Conservation (phyloP, 2,888 invertebrate species). For the Dendrolimus pini region DNA sequence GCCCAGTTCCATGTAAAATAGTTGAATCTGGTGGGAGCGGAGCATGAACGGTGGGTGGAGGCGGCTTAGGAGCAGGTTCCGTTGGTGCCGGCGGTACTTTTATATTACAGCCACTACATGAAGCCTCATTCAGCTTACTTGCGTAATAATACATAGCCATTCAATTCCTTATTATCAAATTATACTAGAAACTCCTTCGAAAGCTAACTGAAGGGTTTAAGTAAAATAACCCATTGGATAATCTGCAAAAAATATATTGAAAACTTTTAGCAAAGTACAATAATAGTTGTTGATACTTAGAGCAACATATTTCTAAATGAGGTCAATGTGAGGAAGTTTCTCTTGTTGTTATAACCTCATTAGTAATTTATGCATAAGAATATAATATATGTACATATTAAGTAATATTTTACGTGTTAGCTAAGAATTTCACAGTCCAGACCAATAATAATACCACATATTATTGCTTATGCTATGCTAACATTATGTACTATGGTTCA, state of each 20-base stretch:
- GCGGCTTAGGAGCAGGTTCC: conserved; percentile 47
- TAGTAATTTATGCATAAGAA: too few relatives aligned
- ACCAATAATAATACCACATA: too few relatives aligned
- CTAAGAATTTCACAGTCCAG: too few relatives aligned
- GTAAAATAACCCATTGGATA: conserved; percentile 38
- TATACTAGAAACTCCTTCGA: conserved; percentile 28
- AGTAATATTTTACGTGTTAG: too few relatives aligned
- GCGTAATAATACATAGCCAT: conserved; percentile 85
- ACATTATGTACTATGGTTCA: too few relatives aligned
- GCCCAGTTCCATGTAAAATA: conserved; percentile 53
- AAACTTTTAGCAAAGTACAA: too few relatives aligned
- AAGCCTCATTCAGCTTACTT: conserved; percentile 80
- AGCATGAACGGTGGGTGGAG: conserved; percentile 49
- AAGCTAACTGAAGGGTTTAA: conserved; percentile 29
- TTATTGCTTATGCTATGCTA: too few relatives aligned
- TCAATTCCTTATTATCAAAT: conserved; percentile 49
- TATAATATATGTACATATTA: too few relatives aligned
- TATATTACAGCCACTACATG: conserved; percentile 75
- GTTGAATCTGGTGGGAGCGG: conserved; percentile 50
- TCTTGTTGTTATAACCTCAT: too few relatives aligned
- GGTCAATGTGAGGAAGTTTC: too few relatives aligned
- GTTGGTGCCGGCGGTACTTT: conserved; percentile 59
- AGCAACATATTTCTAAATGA: too few relatives aligned
- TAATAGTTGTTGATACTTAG: too few relatives aligned
- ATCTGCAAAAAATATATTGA: conserved; percentile 24